A percentile compares a stretch with the other conserved stretches of the same genome.
These are phyloP conservation scores for Taurulus bubalis DNA, from an alignment of 2,113 vertebrate genomes.

Conservation along the genomic window DNA sequence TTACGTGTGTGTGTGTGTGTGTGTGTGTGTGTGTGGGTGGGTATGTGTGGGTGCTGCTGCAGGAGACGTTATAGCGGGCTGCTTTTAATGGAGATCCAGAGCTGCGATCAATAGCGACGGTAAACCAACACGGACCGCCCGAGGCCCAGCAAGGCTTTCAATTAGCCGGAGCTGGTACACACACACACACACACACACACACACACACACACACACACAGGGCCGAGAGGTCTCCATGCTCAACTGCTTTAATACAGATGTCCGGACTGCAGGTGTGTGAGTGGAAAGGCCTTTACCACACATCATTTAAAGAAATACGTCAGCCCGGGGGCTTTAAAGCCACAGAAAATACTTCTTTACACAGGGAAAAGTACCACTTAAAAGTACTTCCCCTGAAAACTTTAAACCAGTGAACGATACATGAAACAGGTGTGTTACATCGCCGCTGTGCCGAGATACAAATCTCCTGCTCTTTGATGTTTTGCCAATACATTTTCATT, in stretches of 20 bases:
- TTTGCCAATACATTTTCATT: not conserved
- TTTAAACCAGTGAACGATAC: not conserved
- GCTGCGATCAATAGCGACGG: slow-evolving; percentile 38
- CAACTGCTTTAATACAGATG: not conserved
- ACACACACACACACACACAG: slow-evolving; percentile 14
- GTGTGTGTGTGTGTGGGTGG: not conserved
- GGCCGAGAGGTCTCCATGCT: not conserved
- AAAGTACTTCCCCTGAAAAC: not conserved
- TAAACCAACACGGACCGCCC: slow-evolving; percentile 36
- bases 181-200: slow-evolving; percentile 11
- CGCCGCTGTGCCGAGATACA: not conserved
- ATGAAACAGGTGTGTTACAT: not conserved
- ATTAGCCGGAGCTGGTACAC: slow-evolving; percentile 38
- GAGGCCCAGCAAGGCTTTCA: slow-evolving; percentile 29
- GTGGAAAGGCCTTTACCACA: not conserved
- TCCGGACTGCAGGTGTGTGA: not conserved
- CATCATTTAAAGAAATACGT: not conserved
- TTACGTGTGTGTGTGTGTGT: not conserved
- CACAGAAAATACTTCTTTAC: not conserved
- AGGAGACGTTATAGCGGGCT: slow-evolving; percentile 7
- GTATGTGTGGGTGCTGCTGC: not conserved
- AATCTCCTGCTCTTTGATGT: not conserved
- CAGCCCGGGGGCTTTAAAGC: not conserved
- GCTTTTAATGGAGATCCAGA: slow-evolving; percentile 42
- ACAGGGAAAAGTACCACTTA: not conserved